Base-by-base conservation (phyloP, 2,888 invertebrate genomes). In the Athrips mouffetella region DNA sequence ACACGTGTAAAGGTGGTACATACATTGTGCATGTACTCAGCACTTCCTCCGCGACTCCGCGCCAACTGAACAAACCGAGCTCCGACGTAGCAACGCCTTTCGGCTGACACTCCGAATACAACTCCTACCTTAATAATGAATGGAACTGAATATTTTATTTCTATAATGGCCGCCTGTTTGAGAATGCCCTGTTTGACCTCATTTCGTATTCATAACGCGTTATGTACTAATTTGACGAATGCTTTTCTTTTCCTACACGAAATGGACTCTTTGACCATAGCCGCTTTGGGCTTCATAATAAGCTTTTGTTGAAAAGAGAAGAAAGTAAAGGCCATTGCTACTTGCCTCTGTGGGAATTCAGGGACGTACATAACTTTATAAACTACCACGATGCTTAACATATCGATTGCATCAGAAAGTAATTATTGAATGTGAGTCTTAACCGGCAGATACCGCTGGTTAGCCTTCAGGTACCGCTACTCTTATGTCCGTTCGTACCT, bases 111-210 rank as follows among this genome's bases (percentile, higher is more conserved):
- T 58, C 64, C 67, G 68, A 75, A 76, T 68, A 66, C 69, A 68
- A 70, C 68, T 67, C 63, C 67, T 77, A 76, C 70, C 70, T 61
- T 67, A 60, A 73, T 76, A 77, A 77, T 84, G 84, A 85, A 88
- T 85, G 82, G 82, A 72, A 70, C 73, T 70, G 86, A 86, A 87
- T 88, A 87, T 85, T 86, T 87, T 85, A 84, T 87, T 86, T 80
- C 74, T 70, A 76, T 77, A 85, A 85, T 82, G 80, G 72, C 79
- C 65, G 64, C 65, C 60, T 77, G 75, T 80, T 80, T 78, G 75
- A 76, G 74, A 81, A 79, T 82, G 81, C 84, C 82, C 81, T 76
- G 79, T 80, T 81, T 82, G 81, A 84, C 85, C 87, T 87, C 85
- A 86, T 87, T 87, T 58, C 56, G 80, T 86, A 88, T 88, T 83